A percentile compares a stretch with the other conserved stretches of the same genome.
Conservation (phyloP, 1,140 invertebrate genomes). For the Drosophila tristis region DNA sequence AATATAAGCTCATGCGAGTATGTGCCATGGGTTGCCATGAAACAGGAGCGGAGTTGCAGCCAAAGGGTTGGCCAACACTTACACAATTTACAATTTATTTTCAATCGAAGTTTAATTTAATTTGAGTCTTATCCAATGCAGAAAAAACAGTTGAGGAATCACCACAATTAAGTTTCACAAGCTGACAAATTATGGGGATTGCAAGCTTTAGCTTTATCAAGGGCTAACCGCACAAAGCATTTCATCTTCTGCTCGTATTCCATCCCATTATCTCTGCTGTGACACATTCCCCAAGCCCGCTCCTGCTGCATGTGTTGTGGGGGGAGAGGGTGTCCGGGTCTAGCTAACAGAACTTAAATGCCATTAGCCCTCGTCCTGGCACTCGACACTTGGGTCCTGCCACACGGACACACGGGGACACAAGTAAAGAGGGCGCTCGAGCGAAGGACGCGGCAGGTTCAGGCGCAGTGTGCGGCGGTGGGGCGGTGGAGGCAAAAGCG, state of each 20-base stretch:
- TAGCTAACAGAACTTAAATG: slow-evolving; percentile 71
- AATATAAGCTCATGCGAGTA: slow-evolving; percentile 20
- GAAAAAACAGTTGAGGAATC: too few relatives aligned
- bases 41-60: slow-evolving; percentile 9
- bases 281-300: slow-evolving; percentile 23
- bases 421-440: slow-evolving; percentile 5
- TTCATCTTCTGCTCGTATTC: slow-evolving; percentile 15
- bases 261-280: slow-evolving; percentile 19
- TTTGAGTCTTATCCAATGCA: background rate
- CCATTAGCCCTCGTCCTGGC: slow-evolving; percentile 71
- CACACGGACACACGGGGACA: slow-evolving; percentile 21
- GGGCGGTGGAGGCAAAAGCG: slow-evolving; percentile 51
- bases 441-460: background rate
- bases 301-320: slow-evolving; percentile 40
- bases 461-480: background rate
- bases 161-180: too few relatives aligned
- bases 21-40: background rate
- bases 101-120: too few relatives aligned
- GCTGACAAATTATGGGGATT: too few relatives aligned
- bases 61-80: background rate
- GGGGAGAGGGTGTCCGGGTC: slow-evolving; percentile 14
- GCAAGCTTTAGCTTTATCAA: background rate
- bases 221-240: too few relatives aligned
- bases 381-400: slow-evolving; percentile 51
- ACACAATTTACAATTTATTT: too few relatives aligned